These are phyloP conservation scores for Sebastes minor DNA, from an alignment of 2,797 vertebrate genomes.

Conservation along the genomic window DNA sequence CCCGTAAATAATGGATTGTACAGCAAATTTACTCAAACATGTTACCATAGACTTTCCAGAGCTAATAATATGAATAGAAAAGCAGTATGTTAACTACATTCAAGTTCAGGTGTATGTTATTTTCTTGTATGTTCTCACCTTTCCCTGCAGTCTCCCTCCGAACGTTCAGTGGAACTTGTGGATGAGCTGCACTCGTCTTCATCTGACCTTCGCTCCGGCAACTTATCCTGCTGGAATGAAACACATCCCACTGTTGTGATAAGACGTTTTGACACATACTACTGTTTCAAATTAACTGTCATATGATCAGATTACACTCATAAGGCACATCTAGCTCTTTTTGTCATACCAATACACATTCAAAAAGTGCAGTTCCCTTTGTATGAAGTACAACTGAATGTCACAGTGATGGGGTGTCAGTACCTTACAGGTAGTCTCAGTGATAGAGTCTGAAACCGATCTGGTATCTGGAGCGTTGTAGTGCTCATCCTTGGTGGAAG, in stretches of 20 bases:
- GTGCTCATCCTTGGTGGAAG: slow-evolving; percentile 65
- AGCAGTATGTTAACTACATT: no score
- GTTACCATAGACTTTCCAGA: neutral
- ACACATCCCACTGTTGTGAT: neutral
- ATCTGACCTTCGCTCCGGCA: slow-evolving; percentile 79
- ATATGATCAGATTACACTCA: neutral
- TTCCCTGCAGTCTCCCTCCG: slow-evolving; percentile 89
- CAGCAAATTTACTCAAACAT: neutral
- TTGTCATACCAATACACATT: neutral
- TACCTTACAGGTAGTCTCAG: slow-evolving; percentile 73
- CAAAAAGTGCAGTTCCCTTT: neutral
- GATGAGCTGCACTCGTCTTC: slow-evolving; percentile 92
- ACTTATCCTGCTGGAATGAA: slow-evolving; percentile 56
- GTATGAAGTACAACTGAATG: neutral
- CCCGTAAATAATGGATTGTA: neutral
- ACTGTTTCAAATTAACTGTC: neutral
- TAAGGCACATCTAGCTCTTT: neutral
- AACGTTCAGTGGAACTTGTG: slow-evolving; percentile 93
- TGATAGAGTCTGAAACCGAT: slow-evolving; percentile 75
- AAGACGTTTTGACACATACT: neutral
- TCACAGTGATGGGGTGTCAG: neutral
- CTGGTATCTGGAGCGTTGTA: slow-evolving; percentile 48
- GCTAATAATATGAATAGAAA: neutral
- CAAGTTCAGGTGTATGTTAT: neutral
- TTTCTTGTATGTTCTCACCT: slow-evolving; percentile 73